Evolutionary conservation across 2,888 invertebrate genomes (phyloP), one percentile per base, ranked within the genome.

Genomic region (Eubasilissa splendida): DNA sequence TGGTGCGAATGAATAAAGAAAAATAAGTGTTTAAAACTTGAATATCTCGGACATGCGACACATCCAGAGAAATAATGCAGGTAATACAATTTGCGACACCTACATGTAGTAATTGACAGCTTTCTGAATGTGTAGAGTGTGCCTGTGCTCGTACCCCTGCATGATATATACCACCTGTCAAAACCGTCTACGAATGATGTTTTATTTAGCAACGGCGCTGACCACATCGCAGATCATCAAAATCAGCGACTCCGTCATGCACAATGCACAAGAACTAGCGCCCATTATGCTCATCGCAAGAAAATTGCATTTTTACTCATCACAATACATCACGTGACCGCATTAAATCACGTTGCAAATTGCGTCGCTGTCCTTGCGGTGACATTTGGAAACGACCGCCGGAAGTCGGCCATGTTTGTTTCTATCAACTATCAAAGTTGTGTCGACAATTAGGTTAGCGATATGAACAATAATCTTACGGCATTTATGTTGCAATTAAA

Each of bases 301-400:
- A 42, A 14, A 60, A 59, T 9, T 52, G 52, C 60, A 60, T 56
- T 73, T 52, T 42, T 42, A 7, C 42, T 7, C 42, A 42, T 42
- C 42, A 42, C 42, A 42, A 42, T 11, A 50, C 14, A 73, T 73
- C 56, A 52, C 53, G 58, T 14, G 14, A 22, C 3, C 33, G 54
- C 14, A 11, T 31, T 31, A 1, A 53, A 11, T 53, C 42, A 42
- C 42, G 42, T 42, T 42, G 42, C 42, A 42, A 42, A 5, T 42
- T 42, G 4, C 42, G 42, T 42, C 42, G 42, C 56, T 53, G 53
- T 70, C 68, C 53, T 31, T 73, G 56, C 53, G n/a, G 31, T 73
- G 14, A 68, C 50, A 8, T 52, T 68, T 70, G 14, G 22, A 52
- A 50, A 70, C 50, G 52, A n/a, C 53, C 68, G 22, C 53, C 68